These are phyloP conservation scores for Leuciscus waleckii DNA, from an alignment of 2,797 vertebrate genomes.

Conservation along the genomic window DNA sequence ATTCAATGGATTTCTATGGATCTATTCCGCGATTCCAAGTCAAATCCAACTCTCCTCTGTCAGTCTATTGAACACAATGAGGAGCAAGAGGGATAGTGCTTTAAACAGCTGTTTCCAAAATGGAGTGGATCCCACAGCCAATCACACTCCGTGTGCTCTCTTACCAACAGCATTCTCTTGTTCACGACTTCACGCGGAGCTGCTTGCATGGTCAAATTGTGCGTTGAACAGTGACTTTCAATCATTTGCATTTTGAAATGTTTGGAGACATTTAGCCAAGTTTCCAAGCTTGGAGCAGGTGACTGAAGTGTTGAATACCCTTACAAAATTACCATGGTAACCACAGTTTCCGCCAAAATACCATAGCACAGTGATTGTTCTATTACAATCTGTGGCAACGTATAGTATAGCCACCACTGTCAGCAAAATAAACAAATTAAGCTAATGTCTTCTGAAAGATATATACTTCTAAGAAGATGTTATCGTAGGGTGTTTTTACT, in stretches of 20 bases:
- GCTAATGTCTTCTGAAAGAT: neutral
- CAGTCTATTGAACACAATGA: conserved; percentile 67
- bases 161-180: conserved; percentile 59
- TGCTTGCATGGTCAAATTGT: neutral
- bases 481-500: neutral
- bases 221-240: neutral
- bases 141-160: conserved; percentile 68
- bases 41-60: conserved; percentile 53
- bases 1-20: neutral
- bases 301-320: neutral
- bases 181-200: conserved; percentile 36
- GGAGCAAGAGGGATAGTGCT: conserved; percentile 66
- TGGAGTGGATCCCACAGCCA: conserved; percentile 80
- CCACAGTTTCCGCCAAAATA: conserved; percentile 18
- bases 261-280: conserved; percentile 31
- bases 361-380: too few species aligned
- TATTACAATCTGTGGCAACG: neutral
- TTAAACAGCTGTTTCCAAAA: conserved; percentile 87
- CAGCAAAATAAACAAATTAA: neutral
- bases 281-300: neutral
- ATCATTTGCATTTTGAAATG: neutral
- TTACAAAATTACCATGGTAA: conserved; percentile 27
- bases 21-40: conserved; percentile 10
- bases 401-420: too few species aligned
- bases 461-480: neutral